phyloP scores from a whole-genome alignment of 1,140 invertebrate species.

The Magallana angulata region DNA sequence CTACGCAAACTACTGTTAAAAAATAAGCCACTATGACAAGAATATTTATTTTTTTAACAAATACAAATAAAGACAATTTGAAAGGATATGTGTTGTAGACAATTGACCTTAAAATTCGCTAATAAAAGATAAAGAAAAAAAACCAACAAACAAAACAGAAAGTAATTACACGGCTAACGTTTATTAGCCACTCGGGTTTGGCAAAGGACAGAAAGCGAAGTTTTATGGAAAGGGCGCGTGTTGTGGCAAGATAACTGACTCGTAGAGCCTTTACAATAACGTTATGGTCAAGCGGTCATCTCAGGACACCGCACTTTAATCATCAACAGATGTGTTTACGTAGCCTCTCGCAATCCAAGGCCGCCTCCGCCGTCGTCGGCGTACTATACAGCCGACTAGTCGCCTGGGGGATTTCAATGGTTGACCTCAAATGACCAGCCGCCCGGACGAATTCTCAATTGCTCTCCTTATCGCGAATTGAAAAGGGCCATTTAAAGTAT shows the following conservation, averaged over 20 bases:
- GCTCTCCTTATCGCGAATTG: background rate
- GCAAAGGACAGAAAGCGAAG: background rate
- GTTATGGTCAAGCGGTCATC: conserved; percentile 44
- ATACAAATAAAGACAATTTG: no score
- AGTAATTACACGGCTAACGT: background rate
- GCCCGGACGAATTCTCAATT: conserved; percentile 25
- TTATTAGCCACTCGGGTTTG: background rate
- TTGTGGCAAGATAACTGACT: conserved; percentile 6
- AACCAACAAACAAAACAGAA: no score
- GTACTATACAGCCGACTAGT: conserved; percentile 1
- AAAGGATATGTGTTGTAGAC: no score
- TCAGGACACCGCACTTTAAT: conserved; percentile 44
- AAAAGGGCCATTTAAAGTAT: background rate
- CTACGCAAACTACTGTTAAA: no score
- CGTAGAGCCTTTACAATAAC: conserved; percentile 19
- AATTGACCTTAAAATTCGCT: no score
- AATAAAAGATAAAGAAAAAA: no score
- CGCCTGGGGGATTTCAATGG: background rate
- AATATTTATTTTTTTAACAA: no score
- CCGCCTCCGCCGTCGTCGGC: conserved; percentile 4
- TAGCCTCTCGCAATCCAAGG: conserved; percentile 30
- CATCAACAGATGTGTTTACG: conserved; percentile 35
- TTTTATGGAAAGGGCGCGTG: conserved; percentile 1
- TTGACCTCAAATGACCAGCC: conserved; percentile 39
- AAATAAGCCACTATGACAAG: no score